Percentiles rank a stretch among this genome's conserved stretches.
These are phyloP conservation scores for Epinephelus fuscoguttatus DNA, from an alignment of 2,113 vertebrate species.

Conservation along the genomic window DNA sequence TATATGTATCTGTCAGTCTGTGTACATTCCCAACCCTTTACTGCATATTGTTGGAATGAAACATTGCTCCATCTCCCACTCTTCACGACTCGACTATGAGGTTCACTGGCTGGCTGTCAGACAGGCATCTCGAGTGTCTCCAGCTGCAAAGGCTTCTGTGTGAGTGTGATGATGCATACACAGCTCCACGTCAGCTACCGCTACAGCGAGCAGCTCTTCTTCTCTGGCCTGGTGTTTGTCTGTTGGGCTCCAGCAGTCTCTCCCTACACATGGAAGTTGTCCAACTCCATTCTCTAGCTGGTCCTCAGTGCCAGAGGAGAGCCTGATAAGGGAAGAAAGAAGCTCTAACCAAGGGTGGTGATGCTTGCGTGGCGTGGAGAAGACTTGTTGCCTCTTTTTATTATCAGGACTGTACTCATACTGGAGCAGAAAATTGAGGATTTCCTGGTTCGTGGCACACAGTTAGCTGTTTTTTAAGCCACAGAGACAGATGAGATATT, in stretches of 20 bases:
- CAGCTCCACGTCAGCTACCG: slow-evolving; percentile 76
- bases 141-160: slow-evolving; percentile 58
- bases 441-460: slow-evolving; percentile 26
- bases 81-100: not conserved
- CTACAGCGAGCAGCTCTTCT: slow-evolving; percentile 37
- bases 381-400: slow-evolving; percentile 8
- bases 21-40: slow-evolving; percentile 55
- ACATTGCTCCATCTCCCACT: slow-evolving; percentile 15
- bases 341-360: slow-evolving; percentile 23
- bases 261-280: slow-evolving; percentile 44
- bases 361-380: slow-evolving; percentile 36
- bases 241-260: slow-evolving; percentile 48
- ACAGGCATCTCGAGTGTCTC: slow-evolving; percentile 63
- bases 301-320: slow-evolving; percentile 40
- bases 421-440: not conserved
- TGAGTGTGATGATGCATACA: slow-evolving; percentile 19
- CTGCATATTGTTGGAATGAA: slow-evolving; percentile 33
- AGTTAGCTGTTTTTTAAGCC: not conserved
- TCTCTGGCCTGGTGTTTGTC: slow-evolving; percentile 49
- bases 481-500: slow-evolving; percentile 7
- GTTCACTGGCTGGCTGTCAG: slow-evolving; percentile 52
- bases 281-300: slow-evolving; percentile 24
- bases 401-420: slow-evolving; percentile 25
- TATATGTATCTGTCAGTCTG: slow-evolving; percentile 48
- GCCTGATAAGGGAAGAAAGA: slow-evolving; percentile 57